Evolutionary conservation across 2,888 invertebrate genomes (phyloP), one percentile per base, ranked within the genome.

Genomic region (Spilarctia lutea): DNA sequence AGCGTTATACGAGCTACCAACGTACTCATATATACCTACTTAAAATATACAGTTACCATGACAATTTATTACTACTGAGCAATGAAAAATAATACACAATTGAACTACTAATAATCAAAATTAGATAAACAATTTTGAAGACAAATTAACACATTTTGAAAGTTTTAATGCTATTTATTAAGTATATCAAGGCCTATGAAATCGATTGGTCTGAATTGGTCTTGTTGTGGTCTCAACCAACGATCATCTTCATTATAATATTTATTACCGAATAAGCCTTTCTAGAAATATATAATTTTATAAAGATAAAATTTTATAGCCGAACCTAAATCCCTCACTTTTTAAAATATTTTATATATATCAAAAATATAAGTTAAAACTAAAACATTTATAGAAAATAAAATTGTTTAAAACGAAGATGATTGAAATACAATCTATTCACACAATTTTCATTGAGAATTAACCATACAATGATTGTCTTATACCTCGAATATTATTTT

Each of bases 1-100:
- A 80, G 79, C 82, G 88, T 85, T 85, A 85, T 83, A 86, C 84
- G 78, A 85, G 84, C 85, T 83, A 79, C 81, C 78, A 76, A 83
- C 76, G 75, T 74, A 82, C 72, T 79, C 77, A 72, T 56, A 80
- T 75, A 39, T 39, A 39, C 39, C 69, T 75, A 76, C 74, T 71
- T 77, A 75, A 70, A 52, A 84, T 82, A 77, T 73, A 70, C 68
- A 68, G 68, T 68, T 30, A 56, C 33, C 56, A 69, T 7, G 33
- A 56, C 0, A 56, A 69, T 69, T 33, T 18, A n/a, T 39, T 30
- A 8, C 20, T 48, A 24, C 18, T 27, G 11, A 18, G 13, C 10
- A 24, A 45, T 68, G 18, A 13, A 68, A 68, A 30, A 48, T 20
- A 16, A 20, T 24, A 35, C 18, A 35, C 7, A 60, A 60, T 27